Conservation (phyloP, 2,797 vertebrate species). For the Apogon talboti region DNA sequence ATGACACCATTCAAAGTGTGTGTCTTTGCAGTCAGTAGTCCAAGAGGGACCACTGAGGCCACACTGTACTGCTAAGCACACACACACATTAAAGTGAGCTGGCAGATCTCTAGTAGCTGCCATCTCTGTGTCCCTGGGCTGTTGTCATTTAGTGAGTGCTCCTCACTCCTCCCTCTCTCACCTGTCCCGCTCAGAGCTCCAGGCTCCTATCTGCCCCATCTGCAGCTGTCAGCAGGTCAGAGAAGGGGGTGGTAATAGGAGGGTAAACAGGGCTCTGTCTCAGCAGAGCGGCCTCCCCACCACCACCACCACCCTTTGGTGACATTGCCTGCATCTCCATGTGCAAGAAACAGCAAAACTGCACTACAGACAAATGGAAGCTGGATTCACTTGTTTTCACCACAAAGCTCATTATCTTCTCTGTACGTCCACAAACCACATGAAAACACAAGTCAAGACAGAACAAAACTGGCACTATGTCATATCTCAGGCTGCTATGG, state of each 20-base stretch:
- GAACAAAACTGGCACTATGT: slow-evolving; percentile 26
- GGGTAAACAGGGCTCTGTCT: slow-evolving; percentile 76
- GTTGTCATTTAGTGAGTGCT: slow-evolving; percentile 65
- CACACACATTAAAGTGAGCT: slow-evolving; percentile 32
- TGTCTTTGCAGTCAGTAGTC: slow-evolving; percentile 29
- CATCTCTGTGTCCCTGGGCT: slow-evolving; percentile 65
- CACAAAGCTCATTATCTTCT: slow-evolving; percentile 16
- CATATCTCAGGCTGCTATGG: slow-evolving; percentile 40
- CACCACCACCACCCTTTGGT: slow-evolving; percentile 25
- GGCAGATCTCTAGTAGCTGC: slow-evolving; percentile 46
- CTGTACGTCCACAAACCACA: slow-evolving; percentile 12
- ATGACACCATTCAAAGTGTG: slow-evolving; percentile 50
- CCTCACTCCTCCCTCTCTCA: slow-evolving; percentile 76
- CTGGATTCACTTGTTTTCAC: slow-evolving; percentile 34
- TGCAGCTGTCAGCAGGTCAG: slow-evolving; percentile 85
- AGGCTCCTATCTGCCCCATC: slow-evolving; percentile 83
- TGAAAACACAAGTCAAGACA: slow-evolving; percentile 11
- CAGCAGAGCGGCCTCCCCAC: slow-evolving; percentile 67
- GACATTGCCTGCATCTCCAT: slow-evolving; percentile 51
- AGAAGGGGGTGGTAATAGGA: slow-evolving; percentile 63
- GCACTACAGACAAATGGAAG: slow-evolving; percentile 9
- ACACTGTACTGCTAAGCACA: slow-evolving; percentile 1
- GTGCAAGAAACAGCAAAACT: slow-evolving; percentile 13
- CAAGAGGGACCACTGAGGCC: slow-evolving; percentile 24
- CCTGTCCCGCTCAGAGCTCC: slow-evolving; percentile 76